Conservation (phyloP, 2,888 invertebrate genomes). For the Drosophila robusta region DNA sequence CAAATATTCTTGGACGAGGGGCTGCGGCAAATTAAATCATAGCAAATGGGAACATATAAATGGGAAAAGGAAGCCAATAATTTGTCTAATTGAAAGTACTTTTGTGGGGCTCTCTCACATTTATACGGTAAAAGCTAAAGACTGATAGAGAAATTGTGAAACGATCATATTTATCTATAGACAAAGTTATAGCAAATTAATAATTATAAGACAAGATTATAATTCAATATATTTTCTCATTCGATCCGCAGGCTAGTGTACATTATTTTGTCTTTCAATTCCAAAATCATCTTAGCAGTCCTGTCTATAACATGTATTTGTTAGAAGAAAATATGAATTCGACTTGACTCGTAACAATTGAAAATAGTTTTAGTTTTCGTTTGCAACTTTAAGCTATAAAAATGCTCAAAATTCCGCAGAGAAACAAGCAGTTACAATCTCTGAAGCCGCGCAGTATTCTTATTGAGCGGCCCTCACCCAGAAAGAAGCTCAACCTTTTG, state of each 20-base stretch:
- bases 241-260: too few relatives aligned
- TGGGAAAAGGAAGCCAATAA: not conserved
- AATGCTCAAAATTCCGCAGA: conserved; percentile 48
- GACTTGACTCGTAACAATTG: not conserved
- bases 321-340: not conserved
- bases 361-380: not conserved
- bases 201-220: too few relatives aligned
- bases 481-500: conserved; percentile 9
- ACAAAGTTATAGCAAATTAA: too few relatives aligned
- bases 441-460: conserved; percentile 23
- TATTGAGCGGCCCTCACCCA: conserved; percentile 32
- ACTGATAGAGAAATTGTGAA: too few relatives aligned
- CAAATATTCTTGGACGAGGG: not conserved
- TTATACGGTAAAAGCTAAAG: not conserved
- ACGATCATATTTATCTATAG: too few relatives aligned
- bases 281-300: conserved; percentile 1
- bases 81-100: not conserved
- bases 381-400: not conserved
- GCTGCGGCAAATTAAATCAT: conserved; percentile 24
- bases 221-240: too few relatives aligned
- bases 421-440: conserved; percentile 21
- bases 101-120: not conserved
- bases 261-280: too few relatives aligned
- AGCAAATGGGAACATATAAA: conserved; percentile 8
- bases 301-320: not conserved